Evolutionary conservation across 92 coral and sea anemone genomes (phyloP).

Genomic region (Actinernus sp.): DNA sequence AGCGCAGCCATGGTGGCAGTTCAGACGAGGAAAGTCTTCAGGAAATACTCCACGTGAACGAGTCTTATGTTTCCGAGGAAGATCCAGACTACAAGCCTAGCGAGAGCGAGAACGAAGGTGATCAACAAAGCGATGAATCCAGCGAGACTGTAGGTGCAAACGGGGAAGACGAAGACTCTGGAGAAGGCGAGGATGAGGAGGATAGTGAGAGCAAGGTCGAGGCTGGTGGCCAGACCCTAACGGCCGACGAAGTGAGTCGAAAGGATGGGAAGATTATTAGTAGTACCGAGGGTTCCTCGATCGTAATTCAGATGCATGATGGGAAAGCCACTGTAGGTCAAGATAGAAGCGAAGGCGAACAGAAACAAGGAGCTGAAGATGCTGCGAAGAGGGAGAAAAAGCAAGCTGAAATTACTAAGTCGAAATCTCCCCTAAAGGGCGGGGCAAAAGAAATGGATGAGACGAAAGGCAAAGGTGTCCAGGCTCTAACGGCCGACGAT

Average conservation of each 20-base stretch:
- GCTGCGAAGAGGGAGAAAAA: no score
- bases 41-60: constrained; percentile 58
- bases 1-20: constrained; percentile 59
- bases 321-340: no score
- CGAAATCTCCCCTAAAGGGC: no score
- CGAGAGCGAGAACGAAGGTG: constrained; percentile 49
- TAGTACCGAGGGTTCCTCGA: background rate
- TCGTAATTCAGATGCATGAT: no score
- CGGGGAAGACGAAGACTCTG: constrained; percentile 22
- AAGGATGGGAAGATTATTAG: background rate
- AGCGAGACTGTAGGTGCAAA: constrained; percentile 21
- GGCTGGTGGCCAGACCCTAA: constrained; percentile 21
- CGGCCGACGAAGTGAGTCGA: constrained; percentile 10
- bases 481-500: constrained; percentile 26
- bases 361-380: no score
- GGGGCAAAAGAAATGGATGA: no score
- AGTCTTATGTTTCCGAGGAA: constrained; percentile 80
- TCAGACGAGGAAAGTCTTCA: constrained; percentile 43
- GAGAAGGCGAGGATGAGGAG: constrained; percentile 25
- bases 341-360: no score
- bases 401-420: no score
- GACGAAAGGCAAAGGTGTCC: no score
- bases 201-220: background rate
- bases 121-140: constrained; percentile 35
- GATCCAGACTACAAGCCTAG: constrained; percentile 88